Evolutionary conservation across 2,113 vertebrate species (phyloP), one percentile per base, ranked within the genome.

Genomic region (Numenius arquata): DNA sequence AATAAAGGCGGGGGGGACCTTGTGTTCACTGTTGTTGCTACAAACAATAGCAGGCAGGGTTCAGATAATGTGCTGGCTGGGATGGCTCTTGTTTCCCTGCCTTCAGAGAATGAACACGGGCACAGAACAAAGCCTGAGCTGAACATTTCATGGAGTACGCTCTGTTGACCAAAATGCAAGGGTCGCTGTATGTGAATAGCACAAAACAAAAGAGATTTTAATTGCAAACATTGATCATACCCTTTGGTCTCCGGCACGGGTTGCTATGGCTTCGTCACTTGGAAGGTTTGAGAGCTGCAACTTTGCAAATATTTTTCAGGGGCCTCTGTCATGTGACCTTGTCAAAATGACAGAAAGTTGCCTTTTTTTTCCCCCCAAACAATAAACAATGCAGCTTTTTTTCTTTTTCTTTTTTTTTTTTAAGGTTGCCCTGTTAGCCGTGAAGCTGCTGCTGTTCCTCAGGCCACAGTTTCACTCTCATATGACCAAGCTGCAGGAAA

Each of bases 151-250:
- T 62, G 47, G 76, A 79, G 45, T n/a, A 85, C 4, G 70, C 94
- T 88, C 85, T 6, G 47, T 47, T 53, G 83, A 68, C 91, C 82
- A 77, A 76, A 92, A 94, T 75, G 72, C 27, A 22, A 66, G 26
- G 41, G 93, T 25, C 9, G 19, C 16, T 50, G 45, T 30, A 43
- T 91, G 82, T 32, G 68, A 95, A 68, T 9, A 88, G 71, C 52
- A 38, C n/a, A 30, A 87, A 75, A 67, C 82, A 95, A 85, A 92
- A 76, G 85, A 38, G 78, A 86, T 88, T 94, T 95, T 95, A 95
- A 96, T 96, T 91, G 74, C 70, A 90, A 89, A 82, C 67, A 5
- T 61, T 93, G 95, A 96, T 76, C 65, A 72, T 41, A 58, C 63
- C 61, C 71, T 14, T 40, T n/a, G 88, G 90, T 79, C 41, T 78